Evolutionary conservation across 2,113 vertebrate genomes (phyloP), one percentile per base, ranked within the genome.

Genomic region (Plotosus lineatus): DNA sequence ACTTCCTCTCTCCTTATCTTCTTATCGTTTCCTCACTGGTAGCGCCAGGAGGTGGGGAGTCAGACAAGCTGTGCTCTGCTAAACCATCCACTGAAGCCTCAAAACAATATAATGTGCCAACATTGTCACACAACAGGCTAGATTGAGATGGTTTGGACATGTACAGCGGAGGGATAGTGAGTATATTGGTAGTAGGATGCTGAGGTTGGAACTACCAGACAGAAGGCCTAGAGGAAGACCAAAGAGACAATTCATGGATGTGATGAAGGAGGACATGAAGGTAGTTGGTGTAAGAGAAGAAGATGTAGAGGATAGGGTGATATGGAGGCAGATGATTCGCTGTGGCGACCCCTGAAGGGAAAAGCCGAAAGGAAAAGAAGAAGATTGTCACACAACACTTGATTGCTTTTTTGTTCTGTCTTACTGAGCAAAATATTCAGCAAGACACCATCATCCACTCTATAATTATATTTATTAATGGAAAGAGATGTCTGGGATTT

Each of bases 1-100:
- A 60, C 82, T 72, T 74, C 79, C 48, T 78, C 73, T 81, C 63
- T 76, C 69, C 66, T 55, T 72, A 74, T 72, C 53, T 21, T 65
- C 73, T 36, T 71, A 56, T 76, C 61, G 19, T 74, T 80, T 66
- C 44, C 71, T 84, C 63, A 77, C 17, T 48, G 50, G 75, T 44
- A 82, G 55, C 28, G 72, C 42, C 75, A 81, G 40, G 65, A 61
- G 56, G 79, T 44, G 42, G 17, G n/a, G 75, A 58, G 38, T 55
- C 21, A 75, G 46, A 63, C 79, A 74, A 71, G 66, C 69, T 61
- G 46, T 63, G 40, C 28, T 23, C 33, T 33, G 46, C 44, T 65
- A 55, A 75, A 75, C 36, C 58, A 42, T 40, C 40, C 36, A 61
- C 44, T 75, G 48, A 81, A 50, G 66, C 56, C 53, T 23, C n/a